Percentiles rank a stretch among this genome's conserved stretches.
Evolutionary conservation across 2,888 invertebrate genomes (phyloP).

Genomic region (Acheta domesticus): DNA sequence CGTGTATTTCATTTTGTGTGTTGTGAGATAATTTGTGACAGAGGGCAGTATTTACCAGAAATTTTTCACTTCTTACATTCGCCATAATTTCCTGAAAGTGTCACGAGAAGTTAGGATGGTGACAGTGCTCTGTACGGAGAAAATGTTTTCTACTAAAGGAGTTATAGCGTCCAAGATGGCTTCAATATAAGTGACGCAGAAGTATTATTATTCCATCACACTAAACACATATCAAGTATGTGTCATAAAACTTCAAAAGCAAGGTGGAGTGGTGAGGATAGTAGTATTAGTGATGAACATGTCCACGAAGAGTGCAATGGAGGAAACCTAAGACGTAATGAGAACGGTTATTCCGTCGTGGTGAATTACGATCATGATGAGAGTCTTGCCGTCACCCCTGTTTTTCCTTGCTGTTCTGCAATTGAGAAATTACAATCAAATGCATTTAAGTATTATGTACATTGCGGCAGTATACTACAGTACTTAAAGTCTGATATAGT

Average conservation of each 20-base stretch:
- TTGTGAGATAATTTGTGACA: neutral
- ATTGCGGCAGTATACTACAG: neutral
- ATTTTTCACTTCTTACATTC: too few species aligned
- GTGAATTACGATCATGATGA: too few species aligned
- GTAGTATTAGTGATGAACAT: neutral
- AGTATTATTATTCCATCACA: neutral
- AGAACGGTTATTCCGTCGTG: too few species aligned
- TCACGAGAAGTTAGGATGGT: too few species aligned
- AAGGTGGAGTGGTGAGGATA: neutral
- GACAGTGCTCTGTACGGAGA: neutral
- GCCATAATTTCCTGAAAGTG: too few species aligned
- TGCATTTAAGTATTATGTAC: neutral
- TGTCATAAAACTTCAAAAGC: neutral
- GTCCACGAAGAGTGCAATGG: neutral
- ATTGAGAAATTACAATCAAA: too few species aligned
- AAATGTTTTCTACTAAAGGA: neutral
- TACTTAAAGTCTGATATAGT: neutral
- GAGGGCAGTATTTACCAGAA: neutral
- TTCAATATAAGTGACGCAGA: slow-evolving; percentile 18
- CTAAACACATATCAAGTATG: slow-evolving; percentile 1
- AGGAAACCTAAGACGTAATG: too few species aligned
- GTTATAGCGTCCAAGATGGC: slow-evolving; percentile 1
- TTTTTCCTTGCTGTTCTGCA: too few species aligned
- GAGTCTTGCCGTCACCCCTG: too few species aligned
- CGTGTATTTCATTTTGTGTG: neutral